Conservation (phyloP, 2,797 vertebrate genomes). For the Denticeps clupeoides region DNA sequence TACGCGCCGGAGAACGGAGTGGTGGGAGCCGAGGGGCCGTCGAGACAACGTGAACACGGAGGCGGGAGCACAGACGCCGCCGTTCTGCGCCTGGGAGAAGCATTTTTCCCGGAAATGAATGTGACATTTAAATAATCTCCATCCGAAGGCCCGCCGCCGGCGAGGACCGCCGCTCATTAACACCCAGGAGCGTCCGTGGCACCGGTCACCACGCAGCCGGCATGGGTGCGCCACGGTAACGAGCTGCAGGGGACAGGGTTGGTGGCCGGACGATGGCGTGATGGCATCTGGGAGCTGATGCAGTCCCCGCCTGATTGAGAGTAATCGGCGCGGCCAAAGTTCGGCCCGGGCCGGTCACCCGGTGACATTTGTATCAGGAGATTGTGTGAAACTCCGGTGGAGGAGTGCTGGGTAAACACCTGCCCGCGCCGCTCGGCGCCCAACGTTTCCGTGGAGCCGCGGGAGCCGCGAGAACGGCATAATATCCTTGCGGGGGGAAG, state of each 20-base stretch:
- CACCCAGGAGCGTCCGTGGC: too few species aligned
- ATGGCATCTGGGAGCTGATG: too few species aligned
- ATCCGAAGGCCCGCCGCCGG: slow-evolving; percentile 14
- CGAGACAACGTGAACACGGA: slow-evolving; percentile 10
- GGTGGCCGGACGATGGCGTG: too few species aligned
- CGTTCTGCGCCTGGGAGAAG: slow-evolving; percentile 3
- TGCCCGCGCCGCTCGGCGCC: background rate
- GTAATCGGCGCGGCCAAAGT: too few species aligned
- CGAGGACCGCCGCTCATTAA: slow-evolving; percentile 23
- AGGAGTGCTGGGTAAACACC: too few species aligned
- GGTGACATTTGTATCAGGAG: too few species aligned
- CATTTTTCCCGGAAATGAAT: slow-evolving; percentile 23
- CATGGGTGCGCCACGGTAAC: too few species aligned
- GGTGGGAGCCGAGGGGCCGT: background rate
- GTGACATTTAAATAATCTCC: slow-evolving; percentile 24
- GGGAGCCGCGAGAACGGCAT: slow-evolving; percentile 20
- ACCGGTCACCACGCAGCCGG: too few species aligned
- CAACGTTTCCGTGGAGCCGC: slow-evolving; percentile 20
- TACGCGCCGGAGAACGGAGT: slow-evolving; percentile 9
- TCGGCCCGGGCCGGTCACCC: too few species aligned
- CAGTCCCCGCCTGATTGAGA: too few species aligned
- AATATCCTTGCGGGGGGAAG: slow-evolving; percentile 14
- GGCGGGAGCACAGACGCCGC: slow-evolving; percentile 8
- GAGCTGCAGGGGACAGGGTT: too few species aligned
- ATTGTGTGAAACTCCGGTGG: too few species aligned